Conservation (phyloP, 2,888 invertebrate species). For the Microctonus aethiopoides region DNA sequence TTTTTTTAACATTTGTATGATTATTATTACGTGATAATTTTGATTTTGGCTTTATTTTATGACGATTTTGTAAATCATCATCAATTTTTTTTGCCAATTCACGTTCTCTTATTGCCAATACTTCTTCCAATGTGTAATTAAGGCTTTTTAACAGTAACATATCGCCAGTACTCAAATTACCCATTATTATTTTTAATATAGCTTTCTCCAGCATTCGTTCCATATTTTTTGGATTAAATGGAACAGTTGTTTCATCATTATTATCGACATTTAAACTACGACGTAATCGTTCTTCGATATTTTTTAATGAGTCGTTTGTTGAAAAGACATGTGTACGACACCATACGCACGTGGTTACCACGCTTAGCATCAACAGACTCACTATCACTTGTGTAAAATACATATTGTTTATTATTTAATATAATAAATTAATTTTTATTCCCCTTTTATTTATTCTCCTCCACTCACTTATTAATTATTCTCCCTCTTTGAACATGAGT, state of each 20-base stretch:
- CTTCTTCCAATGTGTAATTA: constrained; percentile 60
- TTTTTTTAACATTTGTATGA: not conserved
- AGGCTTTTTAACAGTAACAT: constrained; percentile 58
- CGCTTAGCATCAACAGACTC: constrained; percentile 10
- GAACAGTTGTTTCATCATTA: constrained; percentile 40
- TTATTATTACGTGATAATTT: constrained; percentile 19
- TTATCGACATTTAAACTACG: not conserved
- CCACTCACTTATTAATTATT: not conserved
- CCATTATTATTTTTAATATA: constrained; percentile 61
- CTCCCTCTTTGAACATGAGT: not conserved
- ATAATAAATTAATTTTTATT: not conserved
- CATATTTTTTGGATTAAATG: constrained; percentile 54
- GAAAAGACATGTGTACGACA: constrained; percentile 1
- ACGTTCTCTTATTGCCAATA: constrained; percentile 56
- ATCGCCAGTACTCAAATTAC: constrained; percentile 58
- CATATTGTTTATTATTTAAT: constrained; percentile 6
- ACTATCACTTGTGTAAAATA: constrained; percentile 4
- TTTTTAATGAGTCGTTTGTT: not conserved
- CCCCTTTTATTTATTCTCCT: not conserved
- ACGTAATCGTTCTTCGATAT: not conserved
- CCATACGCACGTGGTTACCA: constrained; percentile 25
- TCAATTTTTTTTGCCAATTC: constrained; percentile 52
- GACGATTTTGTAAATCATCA: constrained; percentile 39
- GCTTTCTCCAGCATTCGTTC: constrained; percentile 64
- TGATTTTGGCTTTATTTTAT: not conserved